Conservation (phyloP, 2,113 vertebrate species). For the Globicephala melas region DNA sequence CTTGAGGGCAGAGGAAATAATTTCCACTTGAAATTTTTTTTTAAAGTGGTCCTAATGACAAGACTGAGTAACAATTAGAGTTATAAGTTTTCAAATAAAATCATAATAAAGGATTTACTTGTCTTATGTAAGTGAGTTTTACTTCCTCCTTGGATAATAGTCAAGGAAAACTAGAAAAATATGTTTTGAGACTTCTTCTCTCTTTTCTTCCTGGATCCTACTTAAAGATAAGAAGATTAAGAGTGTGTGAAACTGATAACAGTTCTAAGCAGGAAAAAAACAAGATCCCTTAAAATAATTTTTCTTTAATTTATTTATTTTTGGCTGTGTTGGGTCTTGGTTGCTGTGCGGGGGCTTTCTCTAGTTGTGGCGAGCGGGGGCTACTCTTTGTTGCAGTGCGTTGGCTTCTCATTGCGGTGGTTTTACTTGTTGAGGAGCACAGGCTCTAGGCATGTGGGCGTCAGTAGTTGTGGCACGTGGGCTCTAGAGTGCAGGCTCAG, state of each 20-base stretch:
- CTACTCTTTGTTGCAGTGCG: too few relatives aligned
- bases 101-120: slow-evolving; percentile 37
- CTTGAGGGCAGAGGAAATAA: neutral
- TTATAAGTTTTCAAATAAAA: slow-evolving; percentile 27
- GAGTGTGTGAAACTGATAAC: slow-evolving; percentile 34
- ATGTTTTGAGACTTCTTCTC: neutral
- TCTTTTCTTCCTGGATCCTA: slow-evolving; percentile 36
- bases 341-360: too few relatives aligned
- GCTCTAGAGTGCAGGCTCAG: too few relatives aligned
- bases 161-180: neutral
- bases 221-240: slow-evolving; percentile 49
- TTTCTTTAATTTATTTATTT: neutral
- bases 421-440: too few relatives aligned
- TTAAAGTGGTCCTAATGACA: neutral
- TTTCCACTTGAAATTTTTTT: neutral
- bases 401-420: too few relatives aligned
- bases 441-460: too few relatives aligned
- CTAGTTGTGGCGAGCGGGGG: too few relatives aligned
- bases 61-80: neutral
- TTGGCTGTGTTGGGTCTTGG: too few relatives aligned
- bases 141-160: neutral
- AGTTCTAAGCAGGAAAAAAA: slow-evolving; percentile 24
- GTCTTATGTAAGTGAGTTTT: neutral
- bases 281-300: slow-evolving; percentile 8
- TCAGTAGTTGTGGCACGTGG: too few relatives aligned